phyloP scores from a whole-genome alignment of 2,113 vertebrate species.

The Atlantisia rogersi region DNA sequence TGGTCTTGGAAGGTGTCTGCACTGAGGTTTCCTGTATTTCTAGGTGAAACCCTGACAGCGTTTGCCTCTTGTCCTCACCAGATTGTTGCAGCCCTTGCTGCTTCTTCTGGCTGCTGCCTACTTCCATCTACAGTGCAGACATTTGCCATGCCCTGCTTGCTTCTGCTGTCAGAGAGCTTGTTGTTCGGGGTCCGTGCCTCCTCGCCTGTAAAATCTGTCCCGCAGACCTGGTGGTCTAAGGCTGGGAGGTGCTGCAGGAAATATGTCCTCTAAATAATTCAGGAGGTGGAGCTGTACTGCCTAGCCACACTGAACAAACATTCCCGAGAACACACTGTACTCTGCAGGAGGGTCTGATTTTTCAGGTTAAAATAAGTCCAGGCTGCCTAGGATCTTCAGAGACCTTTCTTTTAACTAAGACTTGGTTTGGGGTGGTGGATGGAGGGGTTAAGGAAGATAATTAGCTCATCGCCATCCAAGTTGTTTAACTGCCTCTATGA shows the following conservation, averaged over 20 bases:
- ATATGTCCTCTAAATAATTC: constrained; percentile 52
- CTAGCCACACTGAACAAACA: constrained; percentile 46
- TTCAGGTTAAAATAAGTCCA: constrained; percentile 40
- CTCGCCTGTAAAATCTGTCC: background rate
- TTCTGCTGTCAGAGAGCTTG: background rate
- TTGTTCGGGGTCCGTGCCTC: background rate
- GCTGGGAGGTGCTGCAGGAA: constrained; percentile 48
- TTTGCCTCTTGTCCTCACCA: background rate
- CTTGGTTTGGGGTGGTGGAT: background rate
- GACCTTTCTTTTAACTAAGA: background rate
- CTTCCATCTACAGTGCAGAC: background rate
- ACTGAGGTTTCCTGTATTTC: background rate
- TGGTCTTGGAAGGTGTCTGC: background rate
- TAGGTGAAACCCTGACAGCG: background rate
- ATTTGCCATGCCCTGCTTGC: background rate
- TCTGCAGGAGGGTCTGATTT: constrained; percentile 22
- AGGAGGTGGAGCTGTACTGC: constrained; percentile 56
- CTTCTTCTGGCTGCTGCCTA: background rate
- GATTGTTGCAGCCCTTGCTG: background rate
- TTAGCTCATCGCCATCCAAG: background rate
- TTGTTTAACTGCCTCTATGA: background rate
- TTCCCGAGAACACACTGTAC: constrained; percentile 41
- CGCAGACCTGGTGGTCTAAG: background rate
- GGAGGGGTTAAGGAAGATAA: background rate
- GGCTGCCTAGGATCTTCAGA: background rate